A percentile compares a stretch with the other conserved stretches of the same genome.
Evolutionary conservation across 2,113 vertebrate genomes (phyloP).

Genomic region (Actinemys pallida): DNA sequence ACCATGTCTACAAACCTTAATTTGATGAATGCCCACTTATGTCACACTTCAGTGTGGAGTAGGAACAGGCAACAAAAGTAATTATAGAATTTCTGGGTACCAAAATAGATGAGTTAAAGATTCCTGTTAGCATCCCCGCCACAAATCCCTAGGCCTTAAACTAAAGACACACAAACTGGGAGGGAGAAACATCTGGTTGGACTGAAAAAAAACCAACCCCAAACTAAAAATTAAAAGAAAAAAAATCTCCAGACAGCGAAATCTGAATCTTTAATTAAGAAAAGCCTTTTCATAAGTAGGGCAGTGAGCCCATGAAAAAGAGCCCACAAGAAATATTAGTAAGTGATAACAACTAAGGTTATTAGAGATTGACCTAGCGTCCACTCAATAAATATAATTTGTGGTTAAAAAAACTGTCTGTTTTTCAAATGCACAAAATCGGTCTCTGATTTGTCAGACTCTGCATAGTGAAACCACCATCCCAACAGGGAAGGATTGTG

Average conservation of each 20-base stretch:
- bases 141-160: not conserved
- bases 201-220: not conserved
- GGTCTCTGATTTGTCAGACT: not conserved
- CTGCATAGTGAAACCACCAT: not conserved
- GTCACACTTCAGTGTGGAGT: not conserved
- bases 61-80: conserved; percentile 7
- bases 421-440: not conserved
- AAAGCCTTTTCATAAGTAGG: not conserved
- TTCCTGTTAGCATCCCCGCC: not conserved
- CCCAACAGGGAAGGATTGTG: not conserved
- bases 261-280: not conserved
- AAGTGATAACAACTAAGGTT: not conserved
- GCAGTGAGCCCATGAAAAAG: not conserved
- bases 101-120: not conserved
- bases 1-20: not conserved
- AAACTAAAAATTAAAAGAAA: not conserved
- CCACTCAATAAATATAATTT: not conserved
- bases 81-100: not conserved
- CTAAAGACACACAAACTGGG: not conserved
- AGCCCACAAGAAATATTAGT: not conserved
- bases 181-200: not conserved
- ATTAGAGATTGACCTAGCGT: not conserved
- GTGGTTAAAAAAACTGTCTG: not conserved
- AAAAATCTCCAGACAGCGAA: not conserved
- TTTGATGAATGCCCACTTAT: not conserved